Conservation (phyloP, 2,113 vertebrate genomes). For the Paratilapia polleni region DNA sequence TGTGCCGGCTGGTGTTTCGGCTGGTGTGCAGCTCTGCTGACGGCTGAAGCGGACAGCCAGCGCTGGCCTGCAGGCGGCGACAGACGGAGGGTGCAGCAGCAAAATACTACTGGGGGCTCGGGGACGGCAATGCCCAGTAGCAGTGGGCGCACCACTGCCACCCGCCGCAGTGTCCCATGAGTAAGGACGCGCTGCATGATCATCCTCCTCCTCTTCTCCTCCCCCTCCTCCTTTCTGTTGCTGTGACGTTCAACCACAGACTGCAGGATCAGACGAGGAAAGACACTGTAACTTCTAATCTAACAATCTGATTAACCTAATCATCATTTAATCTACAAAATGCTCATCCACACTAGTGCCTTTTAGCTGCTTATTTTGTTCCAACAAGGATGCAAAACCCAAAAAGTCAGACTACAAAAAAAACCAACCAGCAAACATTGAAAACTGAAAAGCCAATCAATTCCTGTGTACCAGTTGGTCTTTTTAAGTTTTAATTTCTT, state of each 20-base stretch:
- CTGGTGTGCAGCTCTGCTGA: conserved; percentile 47
- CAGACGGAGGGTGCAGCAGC: conserved; percentile 55
- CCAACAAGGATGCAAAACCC: background rate
- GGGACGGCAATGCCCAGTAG: conserved; percentile 45
- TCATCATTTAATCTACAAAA: background rate
- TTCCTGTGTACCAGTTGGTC: too few relatives aligned
- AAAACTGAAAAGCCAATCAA: background rate
- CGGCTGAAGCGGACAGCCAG: conserved; percentile 54
- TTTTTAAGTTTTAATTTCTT: too few relatives aligned
- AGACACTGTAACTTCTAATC: background rate
- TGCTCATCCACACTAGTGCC: background rate
- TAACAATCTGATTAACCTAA: background rate
- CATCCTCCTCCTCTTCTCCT: conserved; percentile 27
- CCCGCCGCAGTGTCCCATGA: conserved; percentile 70
- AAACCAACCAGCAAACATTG: background rate
- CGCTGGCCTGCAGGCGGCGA: conserved; percentile 14
- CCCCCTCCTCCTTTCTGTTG: conserved; percentile 12
- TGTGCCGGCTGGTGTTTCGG: conserved; percentile 42
- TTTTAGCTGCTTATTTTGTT: background rate
- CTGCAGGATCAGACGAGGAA: conserved; percentile 7
- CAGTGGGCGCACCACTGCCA: conserved; percentile 56
- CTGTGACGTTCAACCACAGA: conserved; percentile 37
- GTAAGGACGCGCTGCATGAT: conserved; percentile 82
- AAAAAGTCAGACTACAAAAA: background rate
- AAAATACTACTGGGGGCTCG: conserved; percentile 43